phyloP scores from a whole-genome alignment of 2,797 vertebrate species.

The Molothrus aeneus region DNA sequence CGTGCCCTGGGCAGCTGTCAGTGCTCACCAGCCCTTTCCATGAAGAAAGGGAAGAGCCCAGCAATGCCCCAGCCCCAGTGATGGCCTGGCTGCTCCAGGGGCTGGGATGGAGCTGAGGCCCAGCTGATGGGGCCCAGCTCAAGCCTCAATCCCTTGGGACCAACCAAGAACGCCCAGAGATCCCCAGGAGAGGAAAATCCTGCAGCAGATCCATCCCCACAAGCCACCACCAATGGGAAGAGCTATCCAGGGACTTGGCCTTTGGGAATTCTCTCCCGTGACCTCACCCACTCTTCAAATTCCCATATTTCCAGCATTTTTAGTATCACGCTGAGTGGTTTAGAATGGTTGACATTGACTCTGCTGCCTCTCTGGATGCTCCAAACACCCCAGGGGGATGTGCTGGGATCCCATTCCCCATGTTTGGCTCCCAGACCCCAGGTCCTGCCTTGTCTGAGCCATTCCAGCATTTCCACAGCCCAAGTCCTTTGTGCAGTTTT shows the following conservation, averaged over 20 bases:
- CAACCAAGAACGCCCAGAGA: not conserved
- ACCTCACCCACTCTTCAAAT: not conserved
- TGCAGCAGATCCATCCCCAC: rapidly evolving
- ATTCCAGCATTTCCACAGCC: not conserved
- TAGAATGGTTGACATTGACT: not conserved
- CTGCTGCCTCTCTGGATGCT: not conserved
- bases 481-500: not conserved
- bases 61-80: not conserved
- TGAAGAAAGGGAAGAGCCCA: not conserved
- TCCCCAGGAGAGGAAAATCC: not conserved
- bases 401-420: not conserved
- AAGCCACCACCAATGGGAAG: not conserved
- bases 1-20: not conserved
- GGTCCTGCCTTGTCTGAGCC: not conserved
- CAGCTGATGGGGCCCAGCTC: rapidly evolving
- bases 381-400: rapidly evolving
- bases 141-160: not conserved
- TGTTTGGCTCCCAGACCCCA: not conserved
- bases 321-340: not conserved
- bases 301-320: not conserved
- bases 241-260: not conserved
- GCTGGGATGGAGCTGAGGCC: not conserved
- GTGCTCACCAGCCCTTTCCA: not conserved
- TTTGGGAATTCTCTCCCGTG: not conserved
- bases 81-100: not conserved